A percentile compares a stretch with the other conserved stretches of the same genome.
Evolutionary conservation across 2,888 invertebrate species (phyloP).

Genomic region (Frankliniella fusca): DNA sequence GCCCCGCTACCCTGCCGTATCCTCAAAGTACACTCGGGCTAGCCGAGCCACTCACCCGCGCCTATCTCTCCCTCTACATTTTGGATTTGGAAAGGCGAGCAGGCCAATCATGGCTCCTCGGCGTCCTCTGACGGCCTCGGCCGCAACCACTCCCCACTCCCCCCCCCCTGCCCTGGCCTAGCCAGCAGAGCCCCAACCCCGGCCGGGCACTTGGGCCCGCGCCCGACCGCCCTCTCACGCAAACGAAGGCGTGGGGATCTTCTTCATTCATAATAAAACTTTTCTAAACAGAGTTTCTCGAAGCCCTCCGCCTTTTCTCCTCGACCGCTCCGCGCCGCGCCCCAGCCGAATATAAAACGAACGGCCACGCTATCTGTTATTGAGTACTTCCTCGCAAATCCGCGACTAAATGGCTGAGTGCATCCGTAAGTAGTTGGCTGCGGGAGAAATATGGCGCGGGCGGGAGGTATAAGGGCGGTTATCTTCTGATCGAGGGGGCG

Average conservation of each 20-base stretch:
- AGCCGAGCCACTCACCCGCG: too few species aligned
- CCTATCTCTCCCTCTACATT: too few species aligned
- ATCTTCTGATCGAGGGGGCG: background rate
- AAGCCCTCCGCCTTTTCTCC: background rate
- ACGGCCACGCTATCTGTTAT: background rate
- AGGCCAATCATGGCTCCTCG: too few species aligned
- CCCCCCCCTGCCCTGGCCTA: background rate
- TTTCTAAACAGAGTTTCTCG: conserved; percentile 21
- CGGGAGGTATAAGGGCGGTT: background rate
- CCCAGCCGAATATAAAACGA: background rate
- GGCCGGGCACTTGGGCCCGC: background rate
- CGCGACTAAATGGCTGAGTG: conserved; percentile 12
- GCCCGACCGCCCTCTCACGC: background rate
- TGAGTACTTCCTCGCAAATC: conserved; percentile 7
- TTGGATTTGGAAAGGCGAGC: too few species aligned
- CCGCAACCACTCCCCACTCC: too few species aligned
- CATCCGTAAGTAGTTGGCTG: background rate
- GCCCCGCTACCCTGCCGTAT: too few species aligned
- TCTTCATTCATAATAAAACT: conserved; percentile 25
- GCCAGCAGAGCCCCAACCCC: background rate
- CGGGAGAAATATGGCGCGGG: background rate
- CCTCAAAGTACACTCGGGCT: too few species aligned
- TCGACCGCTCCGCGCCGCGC: background rate
- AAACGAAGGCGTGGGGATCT: conserved; percentile 8
- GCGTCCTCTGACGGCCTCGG: too few species aligned